Conservation (phyloP, 2,113 vertebrate species). For the Arvicanthis niloticus region DNA sequence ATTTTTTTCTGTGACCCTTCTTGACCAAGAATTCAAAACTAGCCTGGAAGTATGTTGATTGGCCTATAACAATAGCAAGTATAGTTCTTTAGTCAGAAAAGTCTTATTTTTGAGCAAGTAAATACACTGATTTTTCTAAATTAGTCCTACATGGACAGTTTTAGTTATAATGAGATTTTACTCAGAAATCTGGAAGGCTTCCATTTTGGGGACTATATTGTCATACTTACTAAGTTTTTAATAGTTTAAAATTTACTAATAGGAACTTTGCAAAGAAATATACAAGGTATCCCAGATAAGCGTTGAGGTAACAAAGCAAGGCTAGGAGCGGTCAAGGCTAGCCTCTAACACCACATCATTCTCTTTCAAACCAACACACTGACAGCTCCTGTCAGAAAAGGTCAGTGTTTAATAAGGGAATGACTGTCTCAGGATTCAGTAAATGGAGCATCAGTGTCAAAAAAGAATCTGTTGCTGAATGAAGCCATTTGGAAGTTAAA, state of each 20-base stretch:
- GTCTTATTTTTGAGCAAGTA: conserved; percentile 50
- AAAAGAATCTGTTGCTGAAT: conserved; percentile 93
- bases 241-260: conserved; percentile 71
- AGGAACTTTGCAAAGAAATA: conserved; percentile 78
- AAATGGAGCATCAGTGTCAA: conserved; percentile 91
- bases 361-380: conserved; percentile 89
- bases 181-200: conserved; percentile 32
- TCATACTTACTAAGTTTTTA: conserved; percentile 43
- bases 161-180: conserved; percentile 58
- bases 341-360: conserved; percentile 95
- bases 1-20: conserved; percentile 10
- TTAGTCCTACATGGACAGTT: conserved; percentile 35
- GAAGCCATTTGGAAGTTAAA: conserved; percentile 90
- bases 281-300: conserved; percentile 82
- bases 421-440: conserved; percentile 81
- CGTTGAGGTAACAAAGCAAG: conserved; percentile 85
- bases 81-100: conserved; percentile 30
- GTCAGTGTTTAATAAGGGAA: conserved; percentile 86
- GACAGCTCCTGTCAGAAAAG: conserved; percentile 91
- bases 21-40: conserved; percentile 29
- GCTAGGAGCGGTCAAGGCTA: conserved; percentile 89
- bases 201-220: conserved; percentile 34
- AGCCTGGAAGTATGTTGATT: conserved; percentile 60
- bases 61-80: conserved; percentile 35
- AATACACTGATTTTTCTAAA: not conserved